phyloP scores from a whole-genome alignment of 2,888 invertebrate genomes.

The Dexiosoma caninum region DNA sequence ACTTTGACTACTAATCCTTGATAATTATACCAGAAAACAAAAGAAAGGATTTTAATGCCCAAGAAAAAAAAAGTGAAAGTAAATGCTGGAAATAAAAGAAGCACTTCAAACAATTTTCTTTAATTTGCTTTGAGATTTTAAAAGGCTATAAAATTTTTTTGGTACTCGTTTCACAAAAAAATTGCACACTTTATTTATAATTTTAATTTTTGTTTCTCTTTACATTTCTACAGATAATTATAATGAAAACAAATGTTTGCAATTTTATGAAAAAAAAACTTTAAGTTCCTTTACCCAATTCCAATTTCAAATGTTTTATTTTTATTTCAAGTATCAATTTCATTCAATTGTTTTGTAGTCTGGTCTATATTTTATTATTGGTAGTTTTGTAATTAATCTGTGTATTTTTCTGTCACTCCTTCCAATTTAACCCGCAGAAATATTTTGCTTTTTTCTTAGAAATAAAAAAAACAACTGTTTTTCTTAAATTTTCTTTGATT shows the following conservation, averaged over 20 bases:
- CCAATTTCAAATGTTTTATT: no score
- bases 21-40: conserved; percentile 15
- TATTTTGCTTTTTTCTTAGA: background rate
- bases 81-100: background rate
- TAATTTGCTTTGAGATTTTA: no score
- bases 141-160: no score
- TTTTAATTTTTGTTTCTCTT: no score
- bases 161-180: no score
- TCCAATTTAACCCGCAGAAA: conserved; percentile 21
- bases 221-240: no score
- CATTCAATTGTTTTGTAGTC: conserved; percentile 21
- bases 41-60: background rate
- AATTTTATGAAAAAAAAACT: no score
- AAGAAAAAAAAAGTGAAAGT: background rate
- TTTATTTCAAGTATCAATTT: conserved; percentile 1
- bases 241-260: no score
- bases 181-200: no score
- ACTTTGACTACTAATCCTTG: conserved; percentile 9
- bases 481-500: conserved; percentile 1
- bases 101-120: background rate
- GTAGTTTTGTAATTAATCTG: conserved; percentile 42
- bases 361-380: conserved; percentile 9
- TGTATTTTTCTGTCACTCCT: background rate
- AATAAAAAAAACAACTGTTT: conserved; percentile 29
- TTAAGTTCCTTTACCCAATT: no score